These are phyloP conservation scores for Clamator glandarius DNA, from an alignment of 2,797 vertebrate species.

Conservation along the genomic window DNA sequence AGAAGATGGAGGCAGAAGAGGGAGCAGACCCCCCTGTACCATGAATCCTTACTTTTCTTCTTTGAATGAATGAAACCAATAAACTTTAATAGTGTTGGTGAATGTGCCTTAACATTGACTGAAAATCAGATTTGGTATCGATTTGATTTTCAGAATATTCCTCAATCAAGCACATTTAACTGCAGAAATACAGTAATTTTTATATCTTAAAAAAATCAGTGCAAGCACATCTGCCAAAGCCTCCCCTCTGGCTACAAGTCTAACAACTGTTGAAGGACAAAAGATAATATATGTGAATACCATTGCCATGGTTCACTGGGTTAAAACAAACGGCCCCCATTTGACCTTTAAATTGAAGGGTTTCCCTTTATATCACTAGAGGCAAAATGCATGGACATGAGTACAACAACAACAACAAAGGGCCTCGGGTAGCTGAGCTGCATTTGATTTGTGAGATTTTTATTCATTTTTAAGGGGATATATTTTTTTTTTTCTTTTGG, in stretches of 20 bases:
- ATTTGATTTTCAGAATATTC: conserved; percentile 65
- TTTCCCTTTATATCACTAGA: conserved; percentile 73
- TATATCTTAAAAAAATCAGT: conserved; percentile 35
- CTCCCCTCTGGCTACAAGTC: conserved; percentile 75
- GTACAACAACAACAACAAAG: conserved; percentile 60
- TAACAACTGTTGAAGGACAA: conserved; percentile 79
- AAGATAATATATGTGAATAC: conserved; percentile 78
- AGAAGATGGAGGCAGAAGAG: neutral
- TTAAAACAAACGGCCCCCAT: conserved; percentile 76
- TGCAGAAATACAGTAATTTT: conserved; percentile 56
- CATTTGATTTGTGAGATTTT: conserved; percentile 64
- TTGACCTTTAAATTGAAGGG: conserved; percentile 77
- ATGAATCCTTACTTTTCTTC: neutral
- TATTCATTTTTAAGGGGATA: conserved; percentile 63
- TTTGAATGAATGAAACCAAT: conserved; percentile 44
- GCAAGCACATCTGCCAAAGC: conserved; percentile 55
- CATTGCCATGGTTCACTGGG: conserved; percentile 72
- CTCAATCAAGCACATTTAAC: conserved; percentile 57
- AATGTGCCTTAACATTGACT: conserved; percentile 42
- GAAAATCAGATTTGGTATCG: conserved; percentile 59
- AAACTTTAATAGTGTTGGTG: conserved; percentile 46
- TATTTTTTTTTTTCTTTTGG: conserved; percentile 43
- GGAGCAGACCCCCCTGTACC: neutral
- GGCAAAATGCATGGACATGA: conserved; percentile 66
- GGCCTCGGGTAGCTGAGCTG: neutral